Percentiles rank a stretch among this genome's conserved stretches.
These are phyloP conservation scores for Charanyca ferruginea DNA, from an alignment of 2,888 invertebrate species.

Conservation along the genomic window DNA sequence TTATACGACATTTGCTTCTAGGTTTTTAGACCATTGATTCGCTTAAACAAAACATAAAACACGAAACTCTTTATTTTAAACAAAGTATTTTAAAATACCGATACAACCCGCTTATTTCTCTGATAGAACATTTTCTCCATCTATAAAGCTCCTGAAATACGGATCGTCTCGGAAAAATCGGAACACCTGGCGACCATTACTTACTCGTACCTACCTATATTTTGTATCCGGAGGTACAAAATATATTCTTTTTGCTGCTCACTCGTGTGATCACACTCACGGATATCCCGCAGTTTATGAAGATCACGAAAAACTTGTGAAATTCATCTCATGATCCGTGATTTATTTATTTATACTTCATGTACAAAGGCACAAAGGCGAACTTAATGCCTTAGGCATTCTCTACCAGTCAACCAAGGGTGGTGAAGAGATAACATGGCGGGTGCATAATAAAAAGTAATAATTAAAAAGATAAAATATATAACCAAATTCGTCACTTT, in stretches of 20 bases:
- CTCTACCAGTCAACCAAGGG: too few species aligned
- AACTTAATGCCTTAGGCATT: too few species aligned
- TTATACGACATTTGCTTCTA: background rate
- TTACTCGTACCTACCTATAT: conserved; percentile 71
- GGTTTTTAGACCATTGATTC: conserved; percentile 3
- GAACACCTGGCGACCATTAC: conserved; percentile 73
- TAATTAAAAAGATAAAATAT: too few species aligned
- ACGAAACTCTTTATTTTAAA: conserved; percentile 1
- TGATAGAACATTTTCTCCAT: conserved; percentile 28
- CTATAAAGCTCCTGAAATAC: conserved; percentile 45
- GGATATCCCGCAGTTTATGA: conserved; percentile 23
- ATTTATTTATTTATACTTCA: too few species aligned
- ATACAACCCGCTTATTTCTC: conserved; percentile 24
- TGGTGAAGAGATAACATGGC: too few species aligned
- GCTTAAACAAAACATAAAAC: conserved; percentile 1
- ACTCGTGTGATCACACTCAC: conserved; percentile 57
- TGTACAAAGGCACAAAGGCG: too few species aligned
- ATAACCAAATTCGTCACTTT: background rate
- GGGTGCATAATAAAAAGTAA: too few species aligned
- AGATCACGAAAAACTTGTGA: conserved; percentile 48
- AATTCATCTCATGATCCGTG: conserved; percentile 13
- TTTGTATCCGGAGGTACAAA: conserved; percentile 72
- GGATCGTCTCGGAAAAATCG: conserved; percentile 39
- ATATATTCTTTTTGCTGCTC: conserved; percentile 69
- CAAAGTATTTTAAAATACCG: conserved; percentile 23